Evolutionary conservation across 2,113 vertebrate species (phyloP), one percentile per base, ranked within the genome.

Genomic region (Lasiurus cinereus): DNA sequence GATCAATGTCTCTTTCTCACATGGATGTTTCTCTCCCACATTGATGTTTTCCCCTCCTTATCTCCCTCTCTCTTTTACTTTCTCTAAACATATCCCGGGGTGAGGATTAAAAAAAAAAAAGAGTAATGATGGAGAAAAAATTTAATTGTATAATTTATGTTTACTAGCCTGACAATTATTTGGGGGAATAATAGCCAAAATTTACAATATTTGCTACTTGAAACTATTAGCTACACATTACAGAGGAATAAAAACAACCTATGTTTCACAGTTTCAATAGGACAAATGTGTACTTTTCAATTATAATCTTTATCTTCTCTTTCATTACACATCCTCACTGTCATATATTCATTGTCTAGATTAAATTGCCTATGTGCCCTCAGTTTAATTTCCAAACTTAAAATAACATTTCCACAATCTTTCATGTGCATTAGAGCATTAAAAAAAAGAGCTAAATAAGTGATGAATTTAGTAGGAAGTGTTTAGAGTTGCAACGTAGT

Each of bases 121-220:
- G 86, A 70, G 5, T 54, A 85, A 92, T 59, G 43, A 74, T 6
- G 87, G 46, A 92, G 69, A 90, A 79, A 93, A 95, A 79, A 64
- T 13, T 73, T 96, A 94, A 96, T 67, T 93, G 29, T 88, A 10
- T 86, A 94, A 90, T 54, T 74, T 74, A 78, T 80, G 59, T 11
- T 74, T 87, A 77, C 36, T 88, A 90, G 18, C 54, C 22, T 85
- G 69, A 85, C 27, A 96, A 88, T 39, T 85, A 67, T 52, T 83
- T 83, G 27, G 64, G 96, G 22, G 22, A 84, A 78, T 0, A 93
- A 21, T 33, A 73, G 33, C 29, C 90, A 91, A 96, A 90, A 96
- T 72, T 88, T 80, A 89, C 15, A 67, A 54, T 88, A 67, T 70
- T 79, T 93, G 59, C 90, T 91, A 96, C 31, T 77, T 94, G 62